These are phyloP conservation scores for Hipposideros armiger DNA, from an alignment of 2,113 vertebrate genomes.

Conservation along the genomic window DNA sequence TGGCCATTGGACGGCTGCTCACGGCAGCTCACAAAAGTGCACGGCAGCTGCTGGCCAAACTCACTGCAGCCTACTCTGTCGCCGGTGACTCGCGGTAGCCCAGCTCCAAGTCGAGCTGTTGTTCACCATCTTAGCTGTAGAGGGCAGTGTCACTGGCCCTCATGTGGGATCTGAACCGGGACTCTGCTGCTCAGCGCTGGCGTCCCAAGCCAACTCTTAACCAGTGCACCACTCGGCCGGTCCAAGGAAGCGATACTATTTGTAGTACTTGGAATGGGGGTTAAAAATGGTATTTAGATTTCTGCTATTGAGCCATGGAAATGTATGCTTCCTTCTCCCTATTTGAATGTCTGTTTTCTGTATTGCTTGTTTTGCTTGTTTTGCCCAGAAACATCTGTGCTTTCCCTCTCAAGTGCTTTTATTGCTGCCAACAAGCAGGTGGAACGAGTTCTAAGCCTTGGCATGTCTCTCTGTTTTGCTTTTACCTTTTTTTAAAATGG, in stretches of 20 bases:
- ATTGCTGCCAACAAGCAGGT: background rate
- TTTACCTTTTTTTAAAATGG: background rate
- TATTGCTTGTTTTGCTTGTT: background rate
- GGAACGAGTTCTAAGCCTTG: background rate
- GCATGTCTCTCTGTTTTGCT: background rate
- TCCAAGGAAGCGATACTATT: background rate
- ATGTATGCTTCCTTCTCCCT: background rate
- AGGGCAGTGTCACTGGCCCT: too few species aligned
- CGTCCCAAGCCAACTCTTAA: too few species aligned
- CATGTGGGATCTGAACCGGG: too few species aligned
- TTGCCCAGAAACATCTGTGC: background rate
- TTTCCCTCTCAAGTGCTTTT: background rate
- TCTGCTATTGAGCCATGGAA: background rate
- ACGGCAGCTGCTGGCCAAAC: too few species aligned
- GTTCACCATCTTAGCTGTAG: too few species aligned
- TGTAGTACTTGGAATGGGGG: background rate
- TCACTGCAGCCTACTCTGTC: too few species aligned
- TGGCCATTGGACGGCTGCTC: too few species aligned
- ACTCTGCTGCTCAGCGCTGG: too few species aligned
- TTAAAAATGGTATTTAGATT: background rate
- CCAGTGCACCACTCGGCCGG: too few species aligned
- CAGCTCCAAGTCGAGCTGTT: too few species aligned
- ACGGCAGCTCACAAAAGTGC: too few species aligned
- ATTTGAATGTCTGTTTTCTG: background rate
- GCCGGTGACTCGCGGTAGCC: too few species aligned